phyloP scores from a whole-genome alignment of 2,888 invertebrate species.

The Platerodrilus igneus region DNA sequence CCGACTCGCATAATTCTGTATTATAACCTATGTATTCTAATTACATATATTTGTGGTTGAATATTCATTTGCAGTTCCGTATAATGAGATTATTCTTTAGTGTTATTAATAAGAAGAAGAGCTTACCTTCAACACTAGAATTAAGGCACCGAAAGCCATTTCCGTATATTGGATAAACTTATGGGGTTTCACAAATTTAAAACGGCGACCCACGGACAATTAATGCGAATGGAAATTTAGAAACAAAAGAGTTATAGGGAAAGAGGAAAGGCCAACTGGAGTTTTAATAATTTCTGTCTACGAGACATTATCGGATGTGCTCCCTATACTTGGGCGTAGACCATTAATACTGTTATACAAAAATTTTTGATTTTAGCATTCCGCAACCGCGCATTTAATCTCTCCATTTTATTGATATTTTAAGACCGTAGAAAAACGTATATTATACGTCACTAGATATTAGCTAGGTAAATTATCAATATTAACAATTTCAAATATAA shows the following conservation, averaged over 20 bases:
- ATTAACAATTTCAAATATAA: too few relatives aligned
- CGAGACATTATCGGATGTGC: constrained; percentile 38
- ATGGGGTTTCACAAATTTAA: constrained; percentile 22
- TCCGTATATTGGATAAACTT: constrained; percentile 12
- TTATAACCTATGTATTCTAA: constrained; percentile 37
- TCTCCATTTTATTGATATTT: too few relatives aligned
- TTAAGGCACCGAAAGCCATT: constrained; percentile 5
- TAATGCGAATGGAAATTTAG: constrained; percentile 22
- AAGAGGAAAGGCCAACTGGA: constrained; percentile 42
- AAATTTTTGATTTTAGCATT: constrained; percentile 4
- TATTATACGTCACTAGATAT: too few relatives aligned
- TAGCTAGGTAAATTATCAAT: too few relatives aligned
- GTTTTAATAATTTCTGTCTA: constrained; percentile 43
- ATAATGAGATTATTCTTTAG: neutral
- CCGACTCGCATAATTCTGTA: constrained; percentile 35
- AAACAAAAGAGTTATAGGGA: constrained; percentile 42
- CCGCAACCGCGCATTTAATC: too few relatives aligned
- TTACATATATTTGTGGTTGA: constrained; percentile 31
- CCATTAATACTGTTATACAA: constrained; percentile 16
- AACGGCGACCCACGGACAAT: constrained; percentile 18
- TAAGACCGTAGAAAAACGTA: too few relatives aligned
- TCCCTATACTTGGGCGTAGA: constrained; percentile 9
- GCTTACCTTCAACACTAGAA: neutral
- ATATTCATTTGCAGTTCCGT: constrained; percentile 25
- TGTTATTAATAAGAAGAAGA: constrained; percentile 1